These are phyloP conservation scores for Ranitomeya imitator DNA, from an alignment of 2,113 vertebrate species.

Conservation along the genomic window DNA sequence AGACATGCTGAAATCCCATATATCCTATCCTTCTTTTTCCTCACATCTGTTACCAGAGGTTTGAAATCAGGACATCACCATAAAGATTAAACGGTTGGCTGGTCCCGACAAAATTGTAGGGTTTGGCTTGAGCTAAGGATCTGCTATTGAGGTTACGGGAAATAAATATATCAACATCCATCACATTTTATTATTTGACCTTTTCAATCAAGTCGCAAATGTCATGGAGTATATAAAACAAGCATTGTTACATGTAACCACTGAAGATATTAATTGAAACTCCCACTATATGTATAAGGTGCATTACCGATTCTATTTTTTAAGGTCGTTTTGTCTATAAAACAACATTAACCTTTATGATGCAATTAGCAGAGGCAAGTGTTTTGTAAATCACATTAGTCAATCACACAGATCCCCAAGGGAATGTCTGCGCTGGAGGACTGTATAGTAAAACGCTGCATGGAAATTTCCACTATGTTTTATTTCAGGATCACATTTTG, in stretches of 20 bases:
- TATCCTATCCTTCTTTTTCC: too few relatives aligned
- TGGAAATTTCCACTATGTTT: constrained; percentile 4
- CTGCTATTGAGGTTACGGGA: neutral
- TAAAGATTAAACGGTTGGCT: too few relatives aligned
- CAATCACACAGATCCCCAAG: constrained; percentile 3
- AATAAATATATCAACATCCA: neutral
- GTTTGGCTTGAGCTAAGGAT: too few relatives aligned
- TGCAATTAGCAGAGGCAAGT: constrained; percentile 36
- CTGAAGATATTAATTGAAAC: neutral
- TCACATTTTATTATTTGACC: neutral
- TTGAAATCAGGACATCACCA: too few relatives aligned
- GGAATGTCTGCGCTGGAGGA: constrained; percentile 1
- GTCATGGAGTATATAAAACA: neutral
- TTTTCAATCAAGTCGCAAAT: neutral
- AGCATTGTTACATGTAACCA: neutral
- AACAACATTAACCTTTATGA: constrained; percentile 44
- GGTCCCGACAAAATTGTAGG: too few relatives aligned
- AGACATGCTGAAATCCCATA: too few relatives aligned
- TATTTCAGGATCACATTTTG: neutral
- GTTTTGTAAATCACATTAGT: constrained; percentile 40
- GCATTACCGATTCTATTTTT: neutral
- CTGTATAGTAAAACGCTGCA: neutral
- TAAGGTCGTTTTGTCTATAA: constrained; percentile 34
- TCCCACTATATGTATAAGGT: neutral
- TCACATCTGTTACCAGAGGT: too few relatives aligned